Evolutionary conservation across 2,113 vertebrate species (phyloP).

Genomic region (Excalfactoria chinensis): DNA sequence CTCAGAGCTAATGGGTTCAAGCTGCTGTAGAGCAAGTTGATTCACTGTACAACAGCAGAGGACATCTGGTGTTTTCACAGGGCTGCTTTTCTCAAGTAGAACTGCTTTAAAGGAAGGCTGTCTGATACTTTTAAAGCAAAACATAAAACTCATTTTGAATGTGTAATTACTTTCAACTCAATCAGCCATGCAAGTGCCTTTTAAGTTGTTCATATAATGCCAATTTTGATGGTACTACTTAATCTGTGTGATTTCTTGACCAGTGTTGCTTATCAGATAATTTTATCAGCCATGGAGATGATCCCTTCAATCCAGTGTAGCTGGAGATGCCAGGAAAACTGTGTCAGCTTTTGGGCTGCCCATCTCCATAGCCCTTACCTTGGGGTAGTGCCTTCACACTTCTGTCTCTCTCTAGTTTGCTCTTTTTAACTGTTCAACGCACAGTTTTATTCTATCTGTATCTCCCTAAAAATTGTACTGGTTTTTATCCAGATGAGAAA

Average conservation of each 20-base stretch:
- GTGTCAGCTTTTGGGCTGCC: neutral
- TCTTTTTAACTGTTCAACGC: neutral
- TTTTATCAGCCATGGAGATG: neutral
- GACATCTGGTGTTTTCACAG: neutral
- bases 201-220: constrained; percentile 1
- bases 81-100: neutral
- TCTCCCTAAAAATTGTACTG: neutral
- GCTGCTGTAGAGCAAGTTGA: neutral
- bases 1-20: neutral
- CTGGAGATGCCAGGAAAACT: neutral
- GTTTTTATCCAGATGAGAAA: neutral
- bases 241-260: neutral
- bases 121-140: neutral
- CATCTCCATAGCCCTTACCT: neutral
- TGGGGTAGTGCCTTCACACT: neutral
- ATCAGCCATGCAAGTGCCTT: constrained; percentile 53
- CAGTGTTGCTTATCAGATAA: neutral
- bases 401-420: neutral
- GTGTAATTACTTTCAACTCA: neutral
- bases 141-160: neutral
- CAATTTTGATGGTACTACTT: constrained; percentile 20
- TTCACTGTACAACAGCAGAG: neutral
- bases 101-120: neutral
- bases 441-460: neutral
- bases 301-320: neutral